A percentile compares a stretch with the other conserved stretches of the same genome.
Conservation (phyloP, 2,888 invertebrate species). For the Tryphoninae sp. region DNA sequence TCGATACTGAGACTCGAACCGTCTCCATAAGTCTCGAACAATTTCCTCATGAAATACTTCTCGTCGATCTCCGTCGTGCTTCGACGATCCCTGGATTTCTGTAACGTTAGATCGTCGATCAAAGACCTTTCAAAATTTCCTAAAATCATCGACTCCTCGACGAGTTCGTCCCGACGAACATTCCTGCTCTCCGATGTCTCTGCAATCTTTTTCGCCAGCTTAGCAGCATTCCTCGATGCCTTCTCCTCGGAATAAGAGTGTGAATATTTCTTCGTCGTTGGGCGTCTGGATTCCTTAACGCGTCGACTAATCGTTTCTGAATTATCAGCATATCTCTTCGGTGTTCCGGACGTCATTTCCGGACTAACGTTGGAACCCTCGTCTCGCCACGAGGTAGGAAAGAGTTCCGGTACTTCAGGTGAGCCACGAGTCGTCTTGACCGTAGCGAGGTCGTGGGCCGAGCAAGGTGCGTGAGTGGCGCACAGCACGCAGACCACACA, state of each 20-base stretch:
- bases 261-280: conserved; percentile 40
- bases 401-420: conserved; percentile 32
- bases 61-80: conserved; percentile 80
- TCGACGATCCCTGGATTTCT: conserved; percentile 81
- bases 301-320: neutral
- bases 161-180: conserved; percentile 70
- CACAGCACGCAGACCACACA: conserved; percentile 92
- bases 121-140: conserved; percentile 13
- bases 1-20: conserved; percentile 85
- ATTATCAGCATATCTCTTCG: neutral
- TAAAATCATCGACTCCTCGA: conserved; percentile 64
- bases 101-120: conserved; percentile 63
- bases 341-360: conserved; percentile 45
- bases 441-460: conserved; percentile 84
- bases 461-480: conserved; percentile 89
- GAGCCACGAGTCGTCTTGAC: conserved; percentile 35
- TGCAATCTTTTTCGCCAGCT: conserved; percentile 8
- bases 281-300: conserved; percentile 33
- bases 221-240: conserved; percentile 37
- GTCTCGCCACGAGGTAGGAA: conserved; percentile 26
- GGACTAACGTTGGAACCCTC: conserved; percentile 54
- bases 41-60: conserved; percentile 85
- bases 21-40: conserved; percentile 87
- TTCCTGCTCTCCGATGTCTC: conserved; percentile 54
- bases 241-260: conserved; percentile 58